phyloP scores from a whole-genome alignment of 2,113 vertebrate species.

The Vireo altiloquus region DNA sequence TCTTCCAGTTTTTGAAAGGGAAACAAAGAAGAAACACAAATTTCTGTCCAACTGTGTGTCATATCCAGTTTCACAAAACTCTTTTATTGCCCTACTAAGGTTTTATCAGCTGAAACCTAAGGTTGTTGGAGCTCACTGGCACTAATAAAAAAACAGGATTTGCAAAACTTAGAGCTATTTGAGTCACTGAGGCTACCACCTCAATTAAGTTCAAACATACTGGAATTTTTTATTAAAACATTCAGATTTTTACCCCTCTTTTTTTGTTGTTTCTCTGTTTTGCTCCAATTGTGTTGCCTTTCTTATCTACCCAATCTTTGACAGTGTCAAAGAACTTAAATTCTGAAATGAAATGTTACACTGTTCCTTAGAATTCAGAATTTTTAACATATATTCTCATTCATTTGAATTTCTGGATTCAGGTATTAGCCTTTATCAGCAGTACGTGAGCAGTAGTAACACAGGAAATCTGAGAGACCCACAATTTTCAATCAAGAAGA shows the following conservation, averaged over 20 bases:
- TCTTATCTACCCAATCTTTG: not conserved
- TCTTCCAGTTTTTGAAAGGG: not conserved
- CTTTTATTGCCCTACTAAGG: not conserved
- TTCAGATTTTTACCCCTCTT: fast-evolving
- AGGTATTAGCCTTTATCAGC: not conserved
- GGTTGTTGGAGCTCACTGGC: not conserved
- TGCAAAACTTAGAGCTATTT: not conserved
- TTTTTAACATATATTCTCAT: not conserved
- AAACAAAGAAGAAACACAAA: not conserved
- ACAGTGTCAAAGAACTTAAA: not conserved
- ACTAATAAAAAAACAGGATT: not conserved
- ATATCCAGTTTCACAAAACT: not conserved
- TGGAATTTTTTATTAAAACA: not conserved
- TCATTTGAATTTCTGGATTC: not conserved
- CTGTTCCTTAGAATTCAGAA: not conserved
- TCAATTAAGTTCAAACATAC: not conserved
- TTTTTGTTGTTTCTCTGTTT: not conserved
- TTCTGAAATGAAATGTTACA: not conserved
- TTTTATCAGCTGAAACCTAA: not conserved
- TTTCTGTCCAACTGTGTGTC: not conserved
- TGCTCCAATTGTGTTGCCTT: not conserved
- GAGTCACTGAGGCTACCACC: not conserved
- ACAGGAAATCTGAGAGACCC: not conserved
- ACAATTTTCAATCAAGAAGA: not conserved
- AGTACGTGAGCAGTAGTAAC: not conserved